Percentiles rank a stretch among this genome's conserved stretches.
These are phyloP conservation scores for Anguilla rostrata DNA, from an alignment of 2,113 vertebrate species.

Conservation along the genomic window DNA sequence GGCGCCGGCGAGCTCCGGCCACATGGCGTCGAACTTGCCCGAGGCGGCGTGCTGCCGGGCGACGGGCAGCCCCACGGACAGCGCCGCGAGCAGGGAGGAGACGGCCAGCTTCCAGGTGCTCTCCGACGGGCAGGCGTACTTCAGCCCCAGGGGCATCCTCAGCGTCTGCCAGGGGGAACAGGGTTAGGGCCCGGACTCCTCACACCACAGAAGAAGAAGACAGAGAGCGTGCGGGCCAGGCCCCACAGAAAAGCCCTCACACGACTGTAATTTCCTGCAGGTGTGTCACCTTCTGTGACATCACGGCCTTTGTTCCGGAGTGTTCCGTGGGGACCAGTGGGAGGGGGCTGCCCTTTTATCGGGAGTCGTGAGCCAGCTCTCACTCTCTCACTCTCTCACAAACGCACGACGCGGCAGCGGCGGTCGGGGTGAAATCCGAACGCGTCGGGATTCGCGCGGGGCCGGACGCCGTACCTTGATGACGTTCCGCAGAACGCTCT, in stretches of 20 bases:
- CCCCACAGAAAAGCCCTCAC: too few relatives aligned
- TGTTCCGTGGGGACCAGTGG: too few relatives aligned
- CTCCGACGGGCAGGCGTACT: conserved; percentile 96
- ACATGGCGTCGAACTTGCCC: conserved; percentile 96
- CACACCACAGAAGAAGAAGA: too few relatives aligned
- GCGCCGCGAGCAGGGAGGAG: conserved; percentile 90
- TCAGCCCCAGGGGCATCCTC: conserved; percentile 88
- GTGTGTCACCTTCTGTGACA: too few relatives aligned
- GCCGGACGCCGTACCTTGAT: conserved; percentile 80
- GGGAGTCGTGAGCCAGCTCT: too few relatives aligned
- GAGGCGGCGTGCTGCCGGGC: conserved; percentile 94
- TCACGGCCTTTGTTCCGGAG: too few relatives aligned
- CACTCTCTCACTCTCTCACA: too few relatives aligned
- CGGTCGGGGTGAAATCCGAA: too few relatives aligned
- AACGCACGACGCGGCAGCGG: too few relatives aligned
- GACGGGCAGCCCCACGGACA: conserved; percentile 91
- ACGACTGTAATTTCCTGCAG: too few relatives aligned
- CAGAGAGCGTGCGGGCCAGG: too few relatives aligned
- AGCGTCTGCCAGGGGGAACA: conserved; percentile 69
- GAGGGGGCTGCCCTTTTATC: too few relatives aligned
- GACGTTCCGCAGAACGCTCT: conserved; percentile 92
- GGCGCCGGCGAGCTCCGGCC: conserved; percentile 91
- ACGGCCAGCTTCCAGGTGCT: conserved; percentile 97
- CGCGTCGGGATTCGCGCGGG: not conserved
- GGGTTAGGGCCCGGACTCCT: conserved; percentile 9